These are phyloP conservation scores for Sylvilagus bachmani DNA, from an alignment of 2,113 vertebrate genomes.

Conservation along the genomic window DNA sequence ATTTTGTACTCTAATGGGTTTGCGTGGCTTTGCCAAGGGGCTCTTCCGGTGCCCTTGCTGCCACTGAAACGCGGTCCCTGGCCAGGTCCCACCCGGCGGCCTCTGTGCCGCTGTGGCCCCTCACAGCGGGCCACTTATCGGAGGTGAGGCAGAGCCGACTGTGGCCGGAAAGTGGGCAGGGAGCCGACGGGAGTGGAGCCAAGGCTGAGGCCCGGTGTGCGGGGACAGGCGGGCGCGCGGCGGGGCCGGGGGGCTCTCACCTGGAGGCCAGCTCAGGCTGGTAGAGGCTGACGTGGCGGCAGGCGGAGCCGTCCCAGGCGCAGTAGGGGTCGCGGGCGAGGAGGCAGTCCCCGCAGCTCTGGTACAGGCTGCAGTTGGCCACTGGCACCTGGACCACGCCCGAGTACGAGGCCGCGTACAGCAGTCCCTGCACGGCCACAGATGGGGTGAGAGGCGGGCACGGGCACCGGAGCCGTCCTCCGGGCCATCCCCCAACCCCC, in stretches of 20 bases:
- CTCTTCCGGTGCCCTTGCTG: background rate
- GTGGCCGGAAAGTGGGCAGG: too few relatives aligned
- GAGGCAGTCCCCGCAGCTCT: constrained; percentile 96
- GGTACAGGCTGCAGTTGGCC: constrained; percentile 96
- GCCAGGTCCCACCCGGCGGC: background rate
- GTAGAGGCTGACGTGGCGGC: constrained; percentile 82
- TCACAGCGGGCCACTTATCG: too few relatives aligned
- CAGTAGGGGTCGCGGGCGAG: constrained; percentile 98
- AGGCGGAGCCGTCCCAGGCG: constrained; percentile 91
- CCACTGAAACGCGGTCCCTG: background rate
- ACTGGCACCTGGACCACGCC: constrained; percentile 93
- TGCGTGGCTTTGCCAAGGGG: background rate
- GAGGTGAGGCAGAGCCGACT: too few relatives aligned
- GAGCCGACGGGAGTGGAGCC: too few relatives aligned
- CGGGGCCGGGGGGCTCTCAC: constrained; percentile 78
- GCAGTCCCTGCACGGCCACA: constrained; percentile 87
- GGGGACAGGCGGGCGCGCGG: rapidly evolving
- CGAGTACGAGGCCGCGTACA: constrained; percentile 93
- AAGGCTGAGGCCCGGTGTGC: background rate
- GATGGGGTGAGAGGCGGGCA: rapidly evolving
- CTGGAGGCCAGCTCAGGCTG: background rate
- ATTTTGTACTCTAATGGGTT: background rate
- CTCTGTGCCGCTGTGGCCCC: too few relatives aligned
- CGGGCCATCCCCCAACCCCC: background rate
- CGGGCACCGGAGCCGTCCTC: rapidly evolving